Conservation (phyloP, 2,888 invertebrate genomes). For the Altica lythri region DNA sequence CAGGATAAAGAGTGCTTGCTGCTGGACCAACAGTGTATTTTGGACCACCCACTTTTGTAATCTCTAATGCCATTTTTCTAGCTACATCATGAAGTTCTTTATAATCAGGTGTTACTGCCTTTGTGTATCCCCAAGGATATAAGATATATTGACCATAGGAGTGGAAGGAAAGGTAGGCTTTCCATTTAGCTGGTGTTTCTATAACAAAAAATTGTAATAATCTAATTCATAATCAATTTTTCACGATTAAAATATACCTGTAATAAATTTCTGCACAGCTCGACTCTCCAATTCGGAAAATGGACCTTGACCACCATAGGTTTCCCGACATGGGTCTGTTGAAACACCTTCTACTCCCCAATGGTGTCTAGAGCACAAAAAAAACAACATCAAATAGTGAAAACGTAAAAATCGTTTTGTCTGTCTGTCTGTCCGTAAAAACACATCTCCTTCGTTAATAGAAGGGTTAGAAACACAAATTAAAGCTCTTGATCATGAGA, state of each 20-base stretch:
- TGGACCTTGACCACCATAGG: slow-evolving; percentile 75
- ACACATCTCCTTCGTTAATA: too few species aligned
- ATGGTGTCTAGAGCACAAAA: slow-evolving; percentile 63
- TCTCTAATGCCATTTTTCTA: slow-evolving; percentile 70
- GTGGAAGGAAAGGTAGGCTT: slow-evolving; percentile 79
- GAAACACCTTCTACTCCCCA: slow-evolving; percentile 89
- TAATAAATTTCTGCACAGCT: slow-evolving; percentile 65
- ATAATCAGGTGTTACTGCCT: slow-evolving; percentile 71
- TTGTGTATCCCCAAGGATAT: slow-evolving; percentile 86
- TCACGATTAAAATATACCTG: slow-evolving; percentile 31
- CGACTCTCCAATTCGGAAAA: slow-evolving; percentile 88
- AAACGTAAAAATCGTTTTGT: too few species aligned
- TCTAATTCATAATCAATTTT: neutral
- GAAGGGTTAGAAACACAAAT: too few species aligned
- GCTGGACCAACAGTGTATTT: slow-evolving; percentile 77
- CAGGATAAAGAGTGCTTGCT: slow-evolving; percentile 78
- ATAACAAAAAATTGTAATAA: neutral
- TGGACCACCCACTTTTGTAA: slow-evolving; percentile 64
- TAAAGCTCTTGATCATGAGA: too few species aligned
- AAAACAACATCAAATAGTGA: too few species aligned
- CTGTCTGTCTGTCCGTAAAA: too few species aligned
- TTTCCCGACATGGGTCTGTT: slow-evolving; percentile 80
- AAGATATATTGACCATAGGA: slow-evolving; percentile 85
- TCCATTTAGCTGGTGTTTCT: slow-evolving; percentile 60
- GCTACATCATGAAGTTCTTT: slow-evolving; percentile 73